Conservation (phyloP, 2,113 vertebrate genomes). For the Erythrocercus mccallii region DNA sequence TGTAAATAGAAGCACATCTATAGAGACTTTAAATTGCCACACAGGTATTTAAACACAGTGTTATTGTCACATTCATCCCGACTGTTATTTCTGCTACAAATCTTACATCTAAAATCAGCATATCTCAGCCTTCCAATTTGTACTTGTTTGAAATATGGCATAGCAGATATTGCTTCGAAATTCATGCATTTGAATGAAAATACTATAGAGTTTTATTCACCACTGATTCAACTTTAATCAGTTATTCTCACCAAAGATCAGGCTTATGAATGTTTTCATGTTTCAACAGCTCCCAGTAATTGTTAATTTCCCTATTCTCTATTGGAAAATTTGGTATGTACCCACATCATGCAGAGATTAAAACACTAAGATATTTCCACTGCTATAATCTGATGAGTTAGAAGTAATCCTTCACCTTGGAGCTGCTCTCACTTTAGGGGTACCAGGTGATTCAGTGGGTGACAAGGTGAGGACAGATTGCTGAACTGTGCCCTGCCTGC, state of each 20-base stretch:
- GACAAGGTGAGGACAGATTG: neutral
- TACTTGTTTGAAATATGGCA: neutral
- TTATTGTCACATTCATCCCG: neutral
- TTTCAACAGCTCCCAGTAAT: neutral
- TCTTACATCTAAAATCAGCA: neutral
- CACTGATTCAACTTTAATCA: neutral
- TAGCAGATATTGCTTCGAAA: neutral
- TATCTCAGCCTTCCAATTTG: neutral
- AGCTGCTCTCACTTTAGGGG: accelerated
- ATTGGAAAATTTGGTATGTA: neutral
- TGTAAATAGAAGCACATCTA: neutral
- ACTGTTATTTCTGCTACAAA: neutral
- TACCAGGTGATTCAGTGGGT: neutral
- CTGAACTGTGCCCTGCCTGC: neutral
- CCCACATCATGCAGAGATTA: neutral
- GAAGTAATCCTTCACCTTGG: neutral
- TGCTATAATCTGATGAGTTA: neutral
- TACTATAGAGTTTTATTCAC: neutral
- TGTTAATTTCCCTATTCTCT: neutral
- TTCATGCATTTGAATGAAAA: neutral
- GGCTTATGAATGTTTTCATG: neutral
- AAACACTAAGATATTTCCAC: neutral
- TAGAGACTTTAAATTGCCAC: neutral
- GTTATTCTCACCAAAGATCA: neutral
- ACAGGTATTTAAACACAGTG: neutral